phyloP scores from a whole-genome alignment of 2,888 invertebrate genomes.

The Orchesella flavescens region DNA sequence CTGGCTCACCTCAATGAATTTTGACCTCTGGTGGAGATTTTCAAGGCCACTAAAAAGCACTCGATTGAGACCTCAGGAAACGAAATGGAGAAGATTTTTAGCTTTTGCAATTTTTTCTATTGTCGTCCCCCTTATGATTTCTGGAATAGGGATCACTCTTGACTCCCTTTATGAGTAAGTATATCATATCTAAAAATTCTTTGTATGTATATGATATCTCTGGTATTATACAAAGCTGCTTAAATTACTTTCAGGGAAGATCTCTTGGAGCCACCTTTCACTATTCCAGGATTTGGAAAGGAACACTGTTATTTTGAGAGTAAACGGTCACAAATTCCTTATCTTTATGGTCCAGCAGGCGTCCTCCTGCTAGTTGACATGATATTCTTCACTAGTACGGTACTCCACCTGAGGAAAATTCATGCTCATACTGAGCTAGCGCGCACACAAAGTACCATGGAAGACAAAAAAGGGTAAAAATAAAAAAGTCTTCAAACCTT shows the following conservation, averaged over 20 bases:
- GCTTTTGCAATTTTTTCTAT: constrained; percentile 54
- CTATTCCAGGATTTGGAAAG: constrained; percentile 50
- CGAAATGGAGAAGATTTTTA: constrained; percentile 46
- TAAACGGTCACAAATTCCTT: constrained; percentile 43
- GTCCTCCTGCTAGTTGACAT: constrained; percentile 51
- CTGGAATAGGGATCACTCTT: constrained; percentile 24
- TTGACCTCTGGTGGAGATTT: constrained; percentile 57
- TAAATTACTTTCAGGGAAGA: constrained; percentile 20
- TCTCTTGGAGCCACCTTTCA: constrained; percentile 9
- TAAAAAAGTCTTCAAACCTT: background rate
- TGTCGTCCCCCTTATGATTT: constrained; percentile 45
- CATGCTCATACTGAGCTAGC: constrained; percentile 60
- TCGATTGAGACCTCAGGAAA: constrained; percentile 18
- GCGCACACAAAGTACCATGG: constrained; percentile 52
- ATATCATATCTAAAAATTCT: background rate
- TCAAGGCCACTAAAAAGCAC: constrained; percentile 39
- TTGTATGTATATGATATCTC: constrained; percentile 5
- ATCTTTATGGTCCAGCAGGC: constrained; percentile 50
- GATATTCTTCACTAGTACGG: constrained; percentile 60
- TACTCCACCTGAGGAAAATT: constrained; percentile 54
- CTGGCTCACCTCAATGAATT: constrained; percentile 63
- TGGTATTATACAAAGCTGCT: no score
- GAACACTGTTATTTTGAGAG: constrained; percentile 57
- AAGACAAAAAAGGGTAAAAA: constrained; percentile 58
- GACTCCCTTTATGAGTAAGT: constrained; percentile 45